Evolutionary conservation across 2,888 invertebrate genomes (phyloP), one percentile per base, ranked within the genome.

Genomic region (Trichacis sp.): DNA sequence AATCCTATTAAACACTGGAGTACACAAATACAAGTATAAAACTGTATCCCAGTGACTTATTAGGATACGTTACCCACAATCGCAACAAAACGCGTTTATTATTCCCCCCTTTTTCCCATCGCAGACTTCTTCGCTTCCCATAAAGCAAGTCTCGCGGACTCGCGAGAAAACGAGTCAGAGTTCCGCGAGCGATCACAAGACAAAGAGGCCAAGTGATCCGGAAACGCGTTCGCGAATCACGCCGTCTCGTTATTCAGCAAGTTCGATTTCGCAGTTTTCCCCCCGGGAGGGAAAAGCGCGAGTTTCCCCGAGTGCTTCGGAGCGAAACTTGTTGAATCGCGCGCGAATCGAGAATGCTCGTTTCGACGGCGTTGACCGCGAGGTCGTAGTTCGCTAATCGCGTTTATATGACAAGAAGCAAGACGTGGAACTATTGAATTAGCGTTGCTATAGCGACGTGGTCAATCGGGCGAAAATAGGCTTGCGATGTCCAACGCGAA

Each of bases 371-470:
- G 59, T 24, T 29, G 57, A 48, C 48, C 50, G 48, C 42, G 60
- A 65, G 53, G 45, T 48, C 45, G 58, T 53, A 53, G 49, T 18
- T 55, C 53, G 59, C 61, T 67, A 62, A 67, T 59, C 65, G 60
- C 61, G 57, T 51, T 59, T 61, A 49, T 50, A 53, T 40, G 50
- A 60, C 50, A 57, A 66, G 56, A 38, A 47, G 50, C 53, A 64
- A 68, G 69, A 62, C 55, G 68, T 64, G 51, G 50, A 62, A 70
- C 77, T 74, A 80, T 80, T 78, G 71, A 80, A 77, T 80, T 80
- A 80, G 73, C 67, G 75, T 78, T 68, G 64, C 76, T 71, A 76
- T 76, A 77, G 69, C 76, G 63, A 79, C 77, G 60, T 59, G 57
- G 46, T 47, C 40, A 58, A 65, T 58, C 53, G 60, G 54, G 55